These are phyloP conservation scores for Hypselothyrea guttata DNA, from an alignment of 2,888 invertebrate genomes.

Conservation along the genomic window DNA sequence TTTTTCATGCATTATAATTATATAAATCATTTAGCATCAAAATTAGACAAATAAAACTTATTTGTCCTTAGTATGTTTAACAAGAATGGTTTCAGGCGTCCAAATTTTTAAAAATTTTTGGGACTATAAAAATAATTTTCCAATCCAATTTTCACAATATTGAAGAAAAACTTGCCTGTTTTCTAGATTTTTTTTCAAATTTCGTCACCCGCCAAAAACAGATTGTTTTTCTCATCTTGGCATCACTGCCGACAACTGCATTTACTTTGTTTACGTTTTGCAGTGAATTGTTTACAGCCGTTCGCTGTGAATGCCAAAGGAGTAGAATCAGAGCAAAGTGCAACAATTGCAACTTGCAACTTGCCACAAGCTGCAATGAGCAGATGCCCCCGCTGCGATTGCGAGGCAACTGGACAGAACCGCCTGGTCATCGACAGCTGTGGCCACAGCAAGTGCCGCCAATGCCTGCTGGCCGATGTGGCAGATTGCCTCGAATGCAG, in stretches of 20 bases:
- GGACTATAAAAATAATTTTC: too few species aligned
- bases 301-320: conserved; percentile 22
- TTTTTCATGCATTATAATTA: too few species aligned
- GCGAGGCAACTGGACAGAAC: conserved; percentile 83
- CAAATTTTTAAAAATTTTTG: too few species aligned
- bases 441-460: conserved; percentile 89
- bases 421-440: conserved; percentile 88
- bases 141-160: too few species aligned
- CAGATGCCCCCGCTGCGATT: conserved; percentile 56
- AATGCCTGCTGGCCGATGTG: conserved; percentile 87
- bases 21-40: too few species aligned
- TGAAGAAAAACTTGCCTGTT: too few species aligned
- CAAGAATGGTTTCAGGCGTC: too few species aligned
- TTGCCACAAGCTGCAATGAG: conserved; percentile 29
- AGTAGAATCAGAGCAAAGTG: conserved; percentile 18
- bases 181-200: too few species aligned
- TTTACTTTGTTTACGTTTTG: conserved; percentile 24
- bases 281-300: conserved; percentile 9
- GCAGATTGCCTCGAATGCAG: conserved; percentile 84
- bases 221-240: too few species aligned
- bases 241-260: not conserved
- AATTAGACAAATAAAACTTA: too few species aligned
- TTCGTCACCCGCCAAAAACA: too few species aligned
- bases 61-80: too few species aligned
- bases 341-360: conserved; percentile 19